Conservation (phyloP, 2,888 invertebrate species). For the Heliconius hortense region DNA sequence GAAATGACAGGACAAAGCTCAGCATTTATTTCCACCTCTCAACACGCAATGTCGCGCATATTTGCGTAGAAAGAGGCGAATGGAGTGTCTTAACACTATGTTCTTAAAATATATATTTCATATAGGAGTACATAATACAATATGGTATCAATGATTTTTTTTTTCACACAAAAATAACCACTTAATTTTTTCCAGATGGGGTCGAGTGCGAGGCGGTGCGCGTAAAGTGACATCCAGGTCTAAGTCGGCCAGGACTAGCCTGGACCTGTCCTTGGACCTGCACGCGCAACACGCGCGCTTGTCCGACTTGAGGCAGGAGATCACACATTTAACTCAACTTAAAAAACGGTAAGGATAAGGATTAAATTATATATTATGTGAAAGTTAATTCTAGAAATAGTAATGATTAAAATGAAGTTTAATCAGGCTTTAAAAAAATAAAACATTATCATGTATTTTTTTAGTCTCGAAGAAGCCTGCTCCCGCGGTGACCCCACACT, state of each 20-base stretch:
- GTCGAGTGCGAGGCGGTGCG: conserved; percentile 46
- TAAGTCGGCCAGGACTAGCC: conserved; percentile 88
- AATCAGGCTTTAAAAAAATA: too few relatives aligned
- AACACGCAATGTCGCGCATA: too few relatives aligned
- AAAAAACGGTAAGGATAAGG: conserved; percentile 80
- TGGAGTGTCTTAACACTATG: too few relatives aligned
- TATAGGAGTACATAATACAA: too few relatives aligned
- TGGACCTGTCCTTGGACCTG: conserved; percentile 95
- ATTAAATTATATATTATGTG: too few relatives aligned
- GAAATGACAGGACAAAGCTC: too few relatives aligned
- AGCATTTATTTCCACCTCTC: too few relatives aligned
- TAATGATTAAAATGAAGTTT: too few relatives aligned
- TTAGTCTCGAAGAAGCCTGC: conserved; percentile 91
- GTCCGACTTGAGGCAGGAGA: conserved; percentile 91
- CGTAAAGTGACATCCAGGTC: conserved; percentile 58
- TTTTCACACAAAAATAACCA: neutral
- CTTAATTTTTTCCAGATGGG: conserved; percentile 60
- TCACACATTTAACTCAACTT: conserved; percentile 89
- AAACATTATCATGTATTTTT: neutral
- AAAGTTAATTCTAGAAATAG: too few relatives aligned
- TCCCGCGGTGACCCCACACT: conserved; percentile 91
- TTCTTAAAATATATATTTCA: too few relatives aligned
- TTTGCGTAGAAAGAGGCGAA: too few relatives aligned
- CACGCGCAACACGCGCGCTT: conserved; percentile 95
- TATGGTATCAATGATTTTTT: neutral